Base-by-base conservation (phyloP, 2,797 vertebrate species). In the Microctenopoma lineatum region DNA sequence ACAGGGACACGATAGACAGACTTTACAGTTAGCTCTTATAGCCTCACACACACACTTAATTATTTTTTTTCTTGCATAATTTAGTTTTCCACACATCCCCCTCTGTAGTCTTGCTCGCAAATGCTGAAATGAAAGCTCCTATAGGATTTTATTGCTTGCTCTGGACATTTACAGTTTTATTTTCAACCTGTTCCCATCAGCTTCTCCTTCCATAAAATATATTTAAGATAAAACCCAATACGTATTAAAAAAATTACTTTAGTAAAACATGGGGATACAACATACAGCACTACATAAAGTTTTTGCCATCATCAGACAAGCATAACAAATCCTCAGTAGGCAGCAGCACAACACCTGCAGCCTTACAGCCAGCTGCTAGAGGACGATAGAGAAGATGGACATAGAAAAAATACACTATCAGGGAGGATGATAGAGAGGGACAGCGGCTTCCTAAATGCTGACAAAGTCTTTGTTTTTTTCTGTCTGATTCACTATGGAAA, bases 1-100 rank as follows among this genome's bases (percentile, higher is more conserved):
- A 90, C 86, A 87, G 78, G 54, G 77, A 90, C 77, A 86, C 74
- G 87, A 92, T 58, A 67, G 91, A 90, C 88, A 90, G 77, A 87
- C 84, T 87, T 84, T 86, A 89, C 84, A 87, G 91, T 87, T 80
- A 65, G 53, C 77, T 86, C 66, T 63, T 73, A 75, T 56, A 70
- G 52, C 16, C 70, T 70, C 63, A 73, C 70, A 77, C 60, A 66
- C 38, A 87, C 79, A 68, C 60, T 81, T 88, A 84, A 85, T 89
- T 86, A 79, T 88, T 83, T 83, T 69, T 79, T 70, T 65, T 61
- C 65, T 80, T 81, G 66, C 69, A 86, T 83, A 81, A 77, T 83
- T 83, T 70, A 64, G n/a, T 42, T 56, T 41, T 65, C 32, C 53
- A 56, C 9, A 32, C 12, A 6, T 7, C 29, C 13, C 41, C 12